Base-by-base conservation (phyloP, 2,113 vertebrate genomes). In the Nasalis larvatus region DNA sequence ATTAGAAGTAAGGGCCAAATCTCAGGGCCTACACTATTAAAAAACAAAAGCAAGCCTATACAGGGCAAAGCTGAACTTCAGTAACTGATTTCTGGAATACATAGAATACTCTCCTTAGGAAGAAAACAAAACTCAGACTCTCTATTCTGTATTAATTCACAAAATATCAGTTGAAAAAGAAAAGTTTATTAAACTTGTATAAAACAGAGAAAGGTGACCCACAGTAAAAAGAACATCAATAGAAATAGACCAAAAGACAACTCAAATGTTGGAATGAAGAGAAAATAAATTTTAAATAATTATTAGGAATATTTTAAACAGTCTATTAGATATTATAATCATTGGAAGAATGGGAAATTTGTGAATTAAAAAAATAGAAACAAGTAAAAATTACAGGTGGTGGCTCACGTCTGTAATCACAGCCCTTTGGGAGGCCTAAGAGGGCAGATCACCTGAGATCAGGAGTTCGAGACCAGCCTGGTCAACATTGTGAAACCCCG, bases 21-120 rank as follows among this genome's bases (percentile, higher is more conserved):
- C 11, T 0, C 8, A 66, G 4, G 42, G 12, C 1, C 0, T 13
- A 13, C 13, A 42, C 12, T 68, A 66, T 86, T 0, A 32, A 69
- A 52, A 1, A 32, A 74, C 63, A 35, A 66, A 42, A 30, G 14
- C 27, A 56, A 37, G 25, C 1, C 10, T 69, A 25, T 5, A 85
- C 18, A 80, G 6, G 37, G 3, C n/a, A 91, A 87, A 91, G 20
- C 12, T 93, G 16, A 76, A 77, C 12, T 21, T 21, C 32, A 45
- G 8, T 14, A 58, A 66, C n/a, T 16, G 40, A 20, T 14, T 82
- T 1, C 7, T 77, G 16, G 30, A 83, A 69, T 4, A 87, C 54
- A 76, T 3, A 54, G 10, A 89, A 74, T 30, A 60, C 5, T 20
- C 9, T 77, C 30, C 13, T 60, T 13, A 11, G 37, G 4, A 47